Evolutionary conservation across 1,140 invertebrate species (phyloP).

Genomic region (Nomia melanderi): DNA sequence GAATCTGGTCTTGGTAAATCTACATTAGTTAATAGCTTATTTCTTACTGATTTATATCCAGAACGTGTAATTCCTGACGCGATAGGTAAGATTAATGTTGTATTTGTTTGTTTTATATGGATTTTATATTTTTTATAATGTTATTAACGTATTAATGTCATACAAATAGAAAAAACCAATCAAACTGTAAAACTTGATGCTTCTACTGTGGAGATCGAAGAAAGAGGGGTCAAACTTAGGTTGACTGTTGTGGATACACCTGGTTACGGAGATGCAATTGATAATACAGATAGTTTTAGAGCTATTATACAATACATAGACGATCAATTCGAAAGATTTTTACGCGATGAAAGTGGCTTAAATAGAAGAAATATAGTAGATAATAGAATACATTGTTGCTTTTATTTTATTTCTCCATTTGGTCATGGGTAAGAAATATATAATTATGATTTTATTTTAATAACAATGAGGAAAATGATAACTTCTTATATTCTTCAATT

Average conservation of each 20-base stretch:
- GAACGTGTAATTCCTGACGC: constrained; percentile 93
- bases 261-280: constrained; percentile 99
- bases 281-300: constrained; percentile 96
- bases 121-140: constrained; percentile 4
- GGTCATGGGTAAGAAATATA: constrained; percentile 91
- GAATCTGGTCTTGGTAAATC: constrained; percentile 99
- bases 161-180: constrained; percentile 89
- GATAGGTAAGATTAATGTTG: constrained; percentile 83
- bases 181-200: constrained; percentile 95
- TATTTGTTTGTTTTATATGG: constrained; percentile 26
- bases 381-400: constrained; percentile 97
- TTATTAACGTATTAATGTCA: constrained; percentile 18
- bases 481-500: constrained; percentile 21
- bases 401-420: constrained; percentile 99
- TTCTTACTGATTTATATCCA: constrained; percentile 96
- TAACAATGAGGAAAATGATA: background rate
- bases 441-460: constrained; percentile 12
- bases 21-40: constrained; percentile 98
- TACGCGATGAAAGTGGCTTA: constrained; percentile 94
- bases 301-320: constrained; percentile 96
- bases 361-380: constrained; percentile 96
- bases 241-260: constrained; percentile 98
- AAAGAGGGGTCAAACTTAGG: constrained; percentile 93
- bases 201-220: constrained; percentile 96
- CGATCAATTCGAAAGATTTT: constrained; percentile 95